phyloP scores from a whole-genome alignment of 2,113 vertebrate species.

The Rhinopithecus roxellana region DNA sequence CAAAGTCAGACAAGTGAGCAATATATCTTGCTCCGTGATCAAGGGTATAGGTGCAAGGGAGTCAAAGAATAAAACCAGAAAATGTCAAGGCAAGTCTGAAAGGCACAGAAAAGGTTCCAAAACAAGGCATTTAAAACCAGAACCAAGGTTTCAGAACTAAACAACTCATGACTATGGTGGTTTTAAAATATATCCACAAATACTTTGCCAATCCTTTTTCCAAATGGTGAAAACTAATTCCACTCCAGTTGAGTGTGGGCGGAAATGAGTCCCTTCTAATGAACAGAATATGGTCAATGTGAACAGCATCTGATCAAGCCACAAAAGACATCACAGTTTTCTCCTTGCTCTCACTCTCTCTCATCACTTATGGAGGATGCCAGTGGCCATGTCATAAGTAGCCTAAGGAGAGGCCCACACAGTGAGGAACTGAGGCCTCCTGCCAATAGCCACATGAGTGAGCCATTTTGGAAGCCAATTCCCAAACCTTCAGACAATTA shows the following conservation, averaged over 20 bases:
- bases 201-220: background rate
- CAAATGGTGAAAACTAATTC: background rate
- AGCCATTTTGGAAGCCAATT: background rate
- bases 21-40: background rate
- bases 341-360: background rate
- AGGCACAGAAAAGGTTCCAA: background rate
- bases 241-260: background rate
- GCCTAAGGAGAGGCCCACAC: background rate
- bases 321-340: background rate
- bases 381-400: background rate
- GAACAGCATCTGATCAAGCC: background rate
- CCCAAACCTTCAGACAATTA: background rate
- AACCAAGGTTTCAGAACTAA: background rate
- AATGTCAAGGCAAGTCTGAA: background rate
- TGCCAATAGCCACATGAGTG: background rate
- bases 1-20: background rate
- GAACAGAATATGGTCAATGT: background rate
- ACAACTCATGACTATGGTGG: background rate
- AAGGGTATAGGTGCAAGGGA: background rate
- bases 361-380: background rate
- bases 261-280: background rate
- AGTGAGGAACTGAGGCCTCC: background rate
- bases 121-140: background rate
- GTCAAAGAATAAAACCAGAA: background rate
- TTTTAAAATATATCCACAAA: slow-evolving; percentile 29